A percentile compares a stretch with the other conserved stretches of the same genome.
Conservation (phyloP, 1,140 invertebrate genomes). For the Pseudachorutes palmiensis region DNA sequence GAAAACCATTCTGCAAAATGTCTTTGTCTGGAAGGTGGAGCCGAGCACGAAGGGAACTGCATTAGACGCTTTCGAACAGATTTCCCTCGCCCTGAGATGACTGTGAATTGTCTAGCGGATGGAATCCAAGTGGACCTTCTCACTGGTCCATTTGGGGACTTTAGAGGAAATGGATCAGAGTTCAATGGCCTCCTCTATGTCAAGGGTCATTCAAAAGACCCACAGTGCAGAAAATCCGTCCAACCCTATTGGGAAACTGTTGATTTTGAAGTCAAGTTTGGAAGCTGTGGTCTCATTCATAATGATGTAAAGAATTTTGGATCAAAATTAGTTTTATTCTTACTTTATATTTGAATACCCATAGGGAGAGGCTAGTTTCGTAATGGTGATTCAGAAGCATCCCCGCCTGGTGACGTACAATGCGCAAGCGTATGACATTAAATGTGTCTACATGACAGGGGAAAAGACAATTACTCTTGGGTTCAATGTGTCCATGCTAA, state of each 20-base stretch:
- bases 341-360: conserved; percentile 40
- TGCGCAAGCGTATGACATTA: conserved; percentile 88
- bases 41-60: conserved; percentile 4
- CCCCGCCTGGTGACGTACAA: conserved; percentile 89
- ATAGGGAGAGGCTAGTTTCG: conserved; percentile 85
- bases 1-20: conserved; percentile 67
- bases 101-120: conserved; percentile 80
- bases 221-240: conserved; percentile 72
- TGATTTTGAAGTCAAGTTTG: conserved; percentile 84
- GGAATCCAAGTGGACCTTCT: conserved; percentile 80
- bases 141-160: conserved; percentile 43
- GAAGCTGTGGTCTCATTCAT: conserved; percentile 80
- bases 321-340: no score
- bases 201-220: conserved; percentile 87
- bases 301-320: conserved; percentile 61
- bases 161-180: conserved; percentile 52
- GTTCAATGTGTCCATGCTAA: conserved; percentile 91
- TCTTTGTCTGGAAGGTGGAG: conserved; percentile 57
- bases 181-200: conserved; percentile 89
- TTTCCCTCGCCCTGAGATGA: conserved; percentile 69
- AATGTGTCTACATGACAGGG: conserved; percentile 86
- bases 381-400: conserved; percentile 89
- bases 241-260: conserved; percentile 63
- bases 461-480: conserved; percentile 87
- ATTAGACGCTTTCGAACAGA: conserved; percentile 54